These are phyloP conservation scores for Clarias macrocephalus DNA, from an alignment of 2,113 vertebrate species.

Conservation along the genomic window DNA sequence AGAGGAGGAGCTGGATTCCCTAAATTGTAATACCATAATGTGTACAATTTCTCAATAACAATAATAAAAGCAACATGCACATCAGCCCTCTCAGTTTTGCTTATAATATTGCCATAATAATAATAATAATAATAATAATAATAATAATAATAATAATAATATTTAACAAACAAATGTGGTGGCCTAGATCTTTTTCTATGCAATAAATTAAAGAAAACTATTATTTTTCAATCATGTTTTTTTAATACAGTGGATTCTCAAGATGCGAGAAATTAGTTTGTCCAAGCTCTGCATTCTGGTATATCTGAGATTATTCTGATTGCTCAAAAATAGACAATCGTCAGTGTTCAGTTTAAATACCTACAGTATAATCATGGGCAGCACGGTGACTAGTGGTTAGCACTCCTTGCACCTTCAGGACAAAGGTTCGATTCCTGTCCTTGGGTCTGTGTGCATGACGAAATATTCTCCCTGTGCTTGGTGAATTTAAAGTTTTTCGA, in stretches of 20 bases:
- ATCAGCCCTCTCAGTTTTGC: not conserved
- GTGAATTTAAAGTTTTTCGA: no score
- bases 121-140: not conserved
- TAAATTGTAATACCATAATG: not conserved
- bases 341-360: not conserved
- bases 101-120: conserved; percentile 6
- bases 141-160: not conserved
- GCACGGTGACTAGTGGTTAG: no score
- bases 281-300: not conserved
- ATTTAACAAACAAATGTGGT: not conserved
- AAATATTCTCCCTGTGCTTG: no score
- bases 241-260: not conserved
- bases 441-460: no score
- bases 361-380: no score
- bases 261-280: not conserved
- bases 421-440: no score
- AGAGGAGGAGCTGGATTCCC: not conserved
- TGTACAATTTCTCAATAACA: not conserved
- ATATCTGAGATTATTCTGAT: not conserved
- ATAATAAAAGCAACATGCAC: not conserved
- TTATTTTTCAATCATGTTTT: not conserved
- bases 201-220: not conserved
- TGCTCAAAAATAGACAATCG: not conserved
- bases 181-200: not conserved
- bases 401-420: no score